phyloP scores from a whole-genome alignment of 2,888 invertebrate species.

The Incurvaria masculella region DNA sequence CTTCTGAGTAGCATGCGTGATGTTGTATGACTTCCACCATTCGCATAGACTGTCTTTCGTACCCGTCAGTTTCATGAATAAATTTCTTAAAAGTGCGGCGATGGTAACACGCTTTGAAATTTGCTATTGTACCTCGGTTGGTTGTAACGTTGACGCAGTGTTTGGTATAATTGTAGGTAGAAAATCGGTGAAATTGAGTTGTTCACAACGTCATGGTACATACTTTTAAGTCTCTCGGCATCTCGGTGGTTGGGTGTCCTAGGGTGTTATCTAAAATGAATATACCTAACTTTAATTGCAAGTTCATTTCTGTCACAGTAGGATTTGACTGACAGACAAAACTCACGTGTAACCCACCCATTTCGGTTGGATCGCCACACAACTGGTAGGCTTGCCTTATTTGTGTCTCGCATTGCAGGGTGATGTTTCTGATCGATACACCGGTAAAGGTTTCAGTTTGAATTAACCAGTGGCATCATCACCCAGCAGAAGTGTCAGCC shows the following conservation, averaged over 20 bases:
- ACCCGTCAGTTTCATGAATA: slow-evolving; percentile 14
- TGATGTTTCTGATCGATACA: slow-evolving; percentile 17
- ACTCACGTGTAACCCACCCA: slow-evolving; percentile 20
- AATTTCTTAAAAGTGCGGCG: slow-evolving; percentile 12
- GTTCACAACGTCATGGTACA: slow-evolving; percentile 13
- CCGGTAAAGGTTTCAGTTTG: slow-evolving; percentile 21
- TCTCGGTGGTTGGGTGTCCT: slow-evolving; percentile 14
- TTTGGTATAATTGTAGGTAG: slow-evolving; percentile 17
- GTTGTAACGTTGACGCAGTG: slow-evolving; percentile 11
- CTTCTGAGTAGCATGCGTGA: slow-evolving; percentile 15
- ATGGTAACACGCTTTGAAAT: slow-evolving; percentile 15
- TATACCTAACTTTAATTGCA: slow-evolving; percentile 15
- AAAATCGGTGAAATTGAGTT: too few relatives aligned
- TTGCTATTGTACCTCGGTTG: slow-evolving; percentile 5
- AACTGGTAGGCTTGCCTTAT: slow-evolving; percentile 23
- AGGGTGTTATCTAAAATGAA: slow-evolving; percentile 15
- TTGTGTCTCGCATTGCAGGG: slow-evolving; percentile 19
- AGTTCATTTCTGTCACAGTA: slow-evolving; percentile 16
- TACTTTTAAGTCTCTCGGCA: slow-evolving; percentile 11
- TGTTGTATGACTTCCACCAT: slow-evolving; percentile 16
- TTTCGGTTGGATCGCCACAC: slow-evolving; percentile 24
- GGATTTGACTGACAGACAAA: slow-evolving; percentile 16
- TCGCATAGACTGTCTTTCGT: slow-evolving; percentile 15
- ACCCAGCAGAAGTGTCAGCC: slow-evolving; percentile 21
- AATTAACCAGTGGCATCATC: slow-evolving; percentile 21